Evolutionary conservation across 1,140 invertebrate species (phyloP), one percentile per base, ranked within the genome.

Genomic region (Scaptomyza montana): DNA sequence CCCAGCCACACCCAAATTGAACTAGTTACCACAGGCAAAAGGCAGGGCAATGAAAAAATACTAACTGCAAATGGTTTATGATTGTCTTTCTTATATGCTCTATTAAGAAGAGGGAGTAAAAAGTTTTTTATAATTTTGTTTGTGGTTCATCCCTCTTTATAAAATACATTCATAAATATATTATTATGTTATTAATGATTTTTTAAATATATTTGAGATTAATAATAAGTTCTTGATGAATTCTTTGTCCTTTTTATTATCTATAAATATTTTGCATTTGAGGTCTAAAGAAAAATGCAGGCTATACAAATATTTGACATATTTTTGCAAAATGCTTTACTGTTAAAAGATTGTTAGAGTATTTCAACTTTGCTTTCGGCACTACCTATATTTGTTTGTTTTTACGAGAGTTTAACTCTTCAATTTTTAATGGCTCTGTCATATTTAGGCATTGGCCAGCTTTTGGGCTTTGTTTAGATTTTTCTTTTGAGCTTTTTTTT

Each of bases 21-120:
- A 74, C 74, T 74, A 77, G 64, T 77, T 77, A 55, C 67, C 57
- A 46, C 51, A 62, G 67, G 36, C 53, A 65, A 72, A 30, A 47
- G 54, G 60, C 39, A 72, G 46, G 63, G 49, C 30, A 43, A 66
- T 45, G 33, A 19, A 10, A 50, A 66, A 57, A 66, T 21, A 39
- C 46, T n/a, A n/a, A n/a, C n/a, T n/a, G 8, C 9, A 21, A 73
- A 68, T 59, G 36, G n/a, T 50, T 59, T 36, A 71, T 62, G 79
- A 75, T 71, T 75, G 79, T 75, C 30, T 59, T 62, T 66, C 51
- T 19, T 33, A 1, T 39, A 51, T 33, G 30, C 30, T 33, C 30
- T 33, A 5, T 33, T 33, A 33, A 5, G 7, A 5, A 7, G 30
- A 33, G 30, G 30, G n/a, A n/a, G n/a, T 2, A 5, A 30, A 5